Evolutionary conservation across 2,888 invertebrate species (phyloP).

Genomic region (Epinotia demarniana): DNA sequence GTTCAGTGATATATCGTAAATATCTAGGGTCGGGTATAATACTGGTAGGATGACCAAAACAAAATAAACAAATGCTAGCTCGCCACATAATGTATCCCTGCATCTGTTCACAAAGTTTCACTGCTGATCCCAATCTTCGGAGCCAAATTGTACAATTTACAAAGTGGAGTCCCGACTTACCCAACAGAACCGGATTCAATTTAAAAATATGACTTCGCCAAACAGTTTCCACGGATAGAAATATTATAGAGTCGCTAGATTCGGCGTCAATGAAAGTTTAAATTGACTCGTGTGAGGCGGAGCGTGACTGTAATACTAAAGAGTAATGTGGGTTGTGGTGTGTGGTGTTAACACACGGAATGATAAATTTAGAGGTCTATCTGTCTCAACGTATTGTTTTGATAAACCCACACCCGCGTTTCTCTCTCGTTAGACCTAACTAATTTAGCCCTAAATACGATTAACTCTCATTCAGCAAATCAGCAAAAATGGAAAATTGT

Average conservation of each 20-base stretch:
- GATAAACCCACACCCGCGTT: no score
- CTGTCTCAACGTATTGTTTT: not conserved
- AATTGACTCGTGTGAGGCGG: conserved; percentile 27
- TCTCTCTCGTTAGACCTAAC: no score
- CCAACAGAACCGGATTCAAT: conserved; percentile 46
- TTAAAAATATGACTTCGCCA: conserved; percentile 41
- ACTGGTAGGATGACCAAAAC: not conserved
- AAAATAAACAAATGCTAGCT: not conserved
- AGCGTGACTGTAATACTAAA: conserved; percentile 28
- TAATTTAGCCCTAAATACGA: no score
- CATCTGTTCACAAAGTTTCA: conserved; percentile 22
- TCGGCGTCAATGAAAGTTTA: conserved; percentile 29
- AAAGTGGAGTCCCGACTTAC: conserved; percentile 44
- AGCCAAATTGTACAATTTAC: conserved; percentile 46
- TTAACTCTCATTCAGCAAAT: no score
- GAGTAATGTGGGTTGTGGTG: conserved; percentile 3
- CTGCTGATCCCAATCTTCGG: conserved; percentile 38
- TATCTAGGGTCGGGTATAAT: no score
- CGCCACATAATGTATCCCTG: conserved; percentile 10
- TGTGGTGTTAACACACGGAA: conserved; percentile 20
- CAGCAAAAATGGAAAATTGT: no score
- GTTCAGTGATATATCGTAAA: no score
- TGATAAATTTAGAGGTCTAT: conserved; percentile 21
- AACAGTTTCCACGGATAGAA: conserved; percentile 35
- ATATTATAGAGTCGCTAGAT: conserved; percentile 9